phyloP scores from a whole-genome alignment of 2,888 invertebrate genomes.

The Lamellibrachia columna region DNA sequence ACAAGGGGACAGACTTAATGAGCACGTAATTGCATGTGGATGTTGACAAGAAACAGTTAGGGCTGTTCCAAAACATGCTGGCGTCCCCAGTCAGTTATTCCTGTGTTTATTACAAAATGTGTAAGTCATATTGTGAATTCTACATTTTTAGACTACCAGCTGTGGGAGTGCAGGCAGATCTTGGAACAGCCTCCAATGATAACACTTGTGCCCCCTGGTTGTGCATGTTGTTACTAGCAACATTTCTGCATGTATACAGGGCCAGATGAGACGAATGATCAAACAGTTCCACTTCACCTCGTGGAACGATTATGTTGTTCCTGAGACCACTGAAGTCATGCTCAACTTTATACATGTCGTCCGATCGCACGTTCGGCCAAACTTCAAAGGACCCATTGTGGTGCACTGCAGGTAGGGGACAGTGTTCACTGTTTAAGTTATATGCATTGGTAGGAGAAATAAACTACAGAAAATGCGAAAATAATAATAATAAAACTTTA shows the following conservation, averaged over 20 bases:
- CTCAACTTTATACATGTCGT: constrained; percentile 72
- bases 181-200: not conserved
- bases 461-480: not conserved
- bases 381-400: constrained; percentile 69
- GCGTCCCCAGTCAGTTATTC: not conserved
- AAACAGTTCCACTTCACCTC: constrained; percentile 77
- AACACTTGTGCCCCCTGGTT: not conserved
- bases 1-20: not conserved
- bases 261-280: constrained; percentile 61
- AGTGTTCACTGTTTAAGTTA: constrained; percentile 62
- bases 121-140: too few relatives aligned
- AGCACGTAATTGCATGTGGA: not conserved
- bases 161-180: not conserved
- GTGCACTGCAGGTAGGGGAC: constrained; percentile 74
- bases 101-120: not conserved
- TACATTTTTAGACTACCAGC: not conserved
- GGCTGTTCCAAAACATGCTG: not conserved
- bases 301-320: constrained; percentile 82
- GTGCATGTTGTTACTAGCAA: constrained; percentile 3
- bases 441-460: not conserved
- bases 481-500: not conserved
- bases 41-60: not conserved
- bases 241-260: constrained; percentile 43
- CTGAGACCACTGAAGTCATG: constrained; percentile 71
- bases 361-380: constrained; percentile 68